Evolutionary conservation across 2,113 vertebrate genomes (phyloP).

Genomic region (Rhynchomys soricoides): DNA sequence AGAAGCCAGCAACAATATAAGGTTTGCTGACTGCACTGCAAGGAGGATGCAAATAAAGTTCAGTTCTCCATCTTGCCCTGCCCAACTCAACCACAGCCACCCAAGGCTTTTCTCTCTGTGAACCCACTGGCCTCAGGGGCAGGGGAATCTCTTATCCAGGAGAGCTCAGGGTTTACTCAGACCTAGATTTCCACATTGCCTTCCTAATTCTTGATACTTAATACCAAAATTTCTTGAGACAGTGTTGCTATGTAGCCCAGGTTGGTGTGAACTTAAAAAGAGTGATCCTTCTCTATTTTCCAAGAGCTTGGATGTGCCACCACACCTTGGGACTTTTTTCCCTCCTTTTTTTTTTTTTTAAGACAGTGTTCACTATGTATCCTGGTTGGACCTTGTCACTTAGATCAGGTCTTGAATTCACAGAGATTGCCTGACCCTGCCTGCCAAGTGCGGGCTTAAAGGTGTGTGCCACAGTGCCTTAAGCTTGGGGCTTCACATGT

Average conservation of each 20-base stretch:
- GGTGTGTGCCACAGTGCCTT: not conserved
- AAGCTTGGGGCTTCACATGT: not conserved
- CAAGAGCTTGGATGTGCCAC: not conserved
- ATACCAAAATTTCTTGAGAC: not conserved
- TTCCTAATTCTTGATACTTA: not conserved
- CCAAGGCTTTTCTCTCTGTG: not conserved
- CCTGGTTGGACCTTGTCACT: not conserved
- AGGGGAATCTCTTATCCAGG: not conserved
- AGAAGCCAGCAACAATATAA: not conserved
- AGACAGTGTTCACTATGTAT: not conserved
- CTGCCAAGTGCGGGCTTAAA: not conserved
- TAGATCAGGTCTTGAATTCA: not conserved
- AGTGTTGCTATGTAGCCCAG: not conserved
- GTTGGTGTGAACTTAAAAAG: not conserved
- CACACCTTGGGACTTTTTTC: not conserved
- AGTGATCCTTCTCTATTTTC: not conserved
- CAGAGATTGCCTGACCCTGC: not conserved
- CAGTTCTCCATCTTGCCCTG: conserved; percentile 74
- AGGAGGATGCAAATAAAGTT: conserved; percentile 72
- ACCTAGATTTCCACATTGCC: conserved; percentile 68
- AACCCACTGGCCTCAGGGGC: not conserved
- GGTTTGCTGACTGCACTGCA: not conserved
- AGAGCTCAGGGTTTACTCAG: not conserved
- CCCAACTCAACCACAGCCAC: conserved; percentile 13
- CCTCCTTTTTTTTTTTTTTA: too few relatives aligned